Evolutionary conservation across 2,797 vertebrate genomes (phyloP).

Genomic region (Vespertilio murinus): DNA sequence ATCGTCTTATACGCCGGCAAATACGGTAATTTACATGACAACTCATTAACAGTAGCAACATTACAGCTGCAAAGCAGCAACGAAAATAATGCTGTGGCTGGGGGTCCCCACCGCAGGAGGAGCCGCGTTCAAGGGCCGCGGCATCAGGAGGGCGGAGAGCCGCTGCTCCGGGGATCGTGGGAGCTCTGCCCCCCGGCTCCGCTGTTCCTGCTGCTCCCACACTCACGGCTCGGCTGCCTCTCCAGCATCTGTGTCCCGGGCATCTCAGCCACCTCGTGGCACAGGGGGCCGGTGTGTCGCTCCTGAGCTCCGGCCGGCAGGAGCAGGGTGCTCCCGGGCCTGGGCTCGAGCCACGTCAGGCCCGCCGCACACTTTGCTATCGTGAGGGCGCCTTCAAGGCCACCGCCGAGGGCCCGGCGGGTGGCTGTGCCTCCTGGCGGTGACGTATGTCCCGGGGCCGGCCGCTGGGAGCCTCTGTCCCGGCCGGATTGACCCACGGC

Average conservation of each 20-base stretch:
- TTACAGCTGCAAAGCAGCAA: no score
- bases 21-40: no score
- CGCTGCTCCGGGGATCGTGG: constrained; percentile 95
- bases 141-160: no score
- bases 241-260: constrained; percentile 96
- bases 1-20: no score
- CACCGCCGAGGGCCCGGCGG: constrained; percentile 97
- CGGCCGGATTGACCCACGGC: constrained; percentile 99
- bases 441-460: constrained; percentile 97
- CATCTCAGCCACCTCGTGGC: constrained; percentile 97
- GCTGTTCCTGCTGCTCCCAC: constrained; percentile 98
- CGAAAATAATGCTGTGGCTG: no score
- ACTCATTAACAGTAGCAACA: no score
- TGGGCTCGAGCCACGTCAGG: no score
- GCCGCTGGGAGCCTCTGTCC: constrained; percentile 97
- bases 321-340: no score
- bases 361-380: constrained; percentile 96
- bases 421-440: constrained; percentile 99
- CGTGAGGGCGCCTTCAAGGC: constrained; percentile 98
- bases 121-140: no score
- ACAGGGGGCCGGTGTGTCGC: constrained; percentile 97
- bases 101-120: no score
- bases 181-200: constrained; percentile 98
- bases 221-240: constrained; percentile 96
- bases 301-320: constrained; percentile 84